phyloP scores from a whole-genome alignment of 2,113 vertebrate species.

The Nycticebus coucang region DNA sequence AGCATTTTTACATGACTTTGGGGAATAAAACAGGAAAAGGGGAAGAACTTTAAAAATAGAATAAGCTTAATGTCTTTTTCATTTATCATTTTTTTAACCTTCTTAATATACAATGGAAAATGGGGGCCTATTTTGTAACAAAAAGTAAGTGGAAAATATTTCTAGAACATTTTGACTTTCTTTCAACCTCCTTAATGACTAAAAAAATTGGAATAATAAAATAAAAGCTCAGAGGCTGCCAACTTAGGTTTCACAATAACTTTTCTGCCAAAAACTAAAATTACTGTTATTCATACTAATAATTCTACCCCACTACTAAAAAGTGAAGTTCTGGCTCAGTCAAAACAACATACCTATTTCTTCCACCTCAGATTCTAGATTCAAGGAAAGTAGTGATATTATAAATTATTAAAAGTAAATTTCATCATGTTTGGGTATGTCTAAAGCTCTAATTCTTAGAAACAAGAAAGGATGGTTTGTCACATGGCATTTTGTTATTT shows the following conservation, averaged over 20 bases:
- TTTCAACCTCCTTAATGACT: constrained; percentile 71
- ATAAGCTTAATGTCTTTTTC: constrained; percentile 74
- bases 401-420: constrained; percentile 45
- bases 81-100: constrained; percentile 58
- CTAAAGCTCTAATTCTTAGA: background rate
- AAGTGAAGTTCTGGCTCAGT: constrained; percentile 35
- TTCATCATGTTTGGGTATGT: constrained; percentile 1
- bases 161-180: constrained; percentile 65
- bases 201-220: constrained; percentile 67
- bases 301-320: constrained; percentile 22
- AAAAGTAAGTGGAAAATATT: constrained; percentile 70
- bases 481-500: background rate
- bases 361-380: constrained; percentile 12
- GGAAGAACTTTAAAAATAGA: constrained; percentile 73
- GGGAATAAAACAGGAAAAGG: constrained; percentile 77
- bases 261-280: constrained; percentile 66
- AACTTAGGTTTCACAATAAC: constrained; percentile 64
- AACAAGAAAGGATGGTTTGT: background rate
- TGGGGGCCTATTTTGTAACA: constrained; percentile 58
- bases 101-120: constrained; percentile 67
- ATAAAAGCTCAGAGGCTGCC: constrained; percentile 61
- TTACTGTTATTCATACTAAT: constrained; percentile 46
- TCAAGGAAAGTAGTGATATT: constrained; percentile 21
- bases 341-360: constrained; percentile 34
- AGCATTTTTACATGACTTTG: constrained; percentile 64